Evolutionary conservation across 2,888 invertebrate genomes (phyloP).

Genomic region (Hipparchia sbordonii): DNA sequence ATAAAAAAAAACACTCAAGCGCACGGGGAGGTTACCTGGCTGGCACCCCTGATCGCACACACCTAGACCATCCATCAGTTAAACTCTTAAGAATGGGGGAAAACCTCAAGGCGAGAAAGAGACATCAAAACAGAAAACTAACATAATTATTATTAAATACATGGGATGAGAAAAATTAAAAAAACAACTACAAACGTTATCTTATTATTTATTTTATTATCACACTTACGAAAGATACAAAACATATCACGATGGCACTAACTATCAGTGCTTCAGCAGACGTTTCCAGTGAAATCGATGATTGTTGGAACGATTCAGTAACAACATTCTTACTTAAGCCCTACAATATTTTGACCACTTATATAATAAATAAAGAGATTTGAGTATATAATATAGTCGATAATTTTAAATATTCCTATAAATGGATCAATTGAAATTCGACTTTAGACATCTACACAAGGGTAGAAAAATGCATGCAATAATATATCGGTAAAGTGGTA

Average conservation of each 20-base stretch:
- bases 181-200: conserved; percentile 52
- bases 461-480: not conserved
- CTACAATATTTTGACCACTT: conserved; percentile 45
- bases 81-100: no score
- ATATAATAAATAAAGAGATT: conserved; percentile 51
- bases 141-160: not conserved
- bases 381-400: conserved; percentile 41
- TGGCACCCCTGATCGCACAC: no score
- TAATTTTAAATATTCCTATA: conserved; percentile 1
- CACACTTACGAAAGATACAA: conserved; percentile 82
- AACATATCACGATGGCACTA: conserved; percentile 83
- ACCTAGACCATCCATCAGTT: no score
- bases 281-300: conserved; percentile 54
- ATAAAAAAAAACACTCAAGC: no score
- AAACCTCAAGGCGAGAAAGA: no score
- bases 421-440: not conserved
- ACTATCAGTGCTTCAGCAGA: conserved; percentile 78
- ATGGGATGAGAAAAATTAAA: conserved; percentile 38
- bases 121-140: no score
- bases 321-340: conserved; percentile 40
- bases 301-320: conserved; percentile 42
- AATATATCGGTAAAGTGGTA: not conserved
- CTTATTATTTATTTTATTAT: conserved; percentile 78
- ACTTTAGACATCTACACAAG: conserved; percentile 22
- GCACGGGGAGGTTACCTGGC: no score